Percentiles rank a stretch among this genome's conserved stretches.
Conservation (phyloP, 2,113 vertebrate genomes). For the Ancistrus triradiatus region DNA sequence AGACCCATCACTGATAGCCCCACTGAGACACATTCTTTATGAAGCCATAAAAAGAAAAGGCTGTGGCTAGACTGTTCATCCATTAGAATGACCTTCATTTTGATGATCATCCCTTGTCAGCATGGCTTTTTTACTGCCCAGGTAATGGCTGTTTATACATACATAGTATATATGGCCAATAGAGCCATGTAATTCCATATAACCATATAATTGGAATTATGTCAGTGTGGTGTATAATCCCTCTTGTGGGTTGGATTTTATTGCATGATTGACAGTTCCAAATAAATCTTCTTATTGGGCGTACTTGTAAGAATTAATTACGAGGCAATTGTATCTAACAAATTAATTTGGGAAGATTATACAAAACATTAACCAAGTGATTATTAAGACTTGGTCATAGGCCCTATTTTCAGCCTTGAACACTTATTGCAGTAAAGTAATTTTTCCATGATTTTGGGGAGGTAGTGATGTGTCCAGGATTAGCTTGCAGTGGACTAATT, state of each 20-base stretch:
- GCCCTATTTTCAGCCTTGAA: constrained; percentile 62
- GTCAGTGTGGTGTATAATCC: constrained; percentile 45
- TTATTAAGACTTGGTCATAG: constrained; percentile 64
- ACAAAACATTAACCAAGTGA: constrained; percentile 63
- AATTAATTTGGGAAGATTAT: constrained; percentile 72
- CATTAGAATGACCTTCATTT: constrained; percentile 61
- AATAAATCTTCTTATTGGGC: constrained; percentile 67
- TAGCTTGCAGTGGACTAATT: constrained; percentile 19
- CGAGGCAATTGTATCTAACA: constrained; percentile 68
- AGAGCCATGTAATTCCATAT: constrained; percentile 46
- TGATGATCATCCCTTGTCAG: constrained; percentile 56
- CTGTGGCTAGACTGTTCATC: constrained; percentile 46
- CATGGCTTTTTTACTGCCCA: constrained; percentile 45
- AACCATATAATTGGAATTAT: constrained; percentile 56
- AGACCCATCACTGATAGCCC: constrained; percentile 40
- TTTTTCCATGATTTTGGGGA: constrained; percentile 10
- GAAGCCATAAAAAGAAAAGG: constrained; percentile 64
- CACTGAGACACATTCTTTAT: constrained; percentile 64
- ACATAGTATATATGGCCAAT: constrained; percentile 47
- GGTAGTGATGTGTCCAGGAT: constrained; percentile 28
- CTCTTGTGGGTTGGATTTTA: constrained; percentile 46
- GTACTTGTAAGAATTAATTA: constrained; percentile 68
- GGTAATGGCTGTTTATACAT: constrained; percentile 65
- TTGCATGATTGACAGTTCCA: constrained; percentile 60
- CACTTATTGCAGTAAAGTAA: constrained; percentile 58